A percentile compares a stretch with the other conserved stretches of the same genome.
phyloP scores from a whole-genome alignment of 2,888 invertebrate species.

The Aelia acuminata region DNA sequence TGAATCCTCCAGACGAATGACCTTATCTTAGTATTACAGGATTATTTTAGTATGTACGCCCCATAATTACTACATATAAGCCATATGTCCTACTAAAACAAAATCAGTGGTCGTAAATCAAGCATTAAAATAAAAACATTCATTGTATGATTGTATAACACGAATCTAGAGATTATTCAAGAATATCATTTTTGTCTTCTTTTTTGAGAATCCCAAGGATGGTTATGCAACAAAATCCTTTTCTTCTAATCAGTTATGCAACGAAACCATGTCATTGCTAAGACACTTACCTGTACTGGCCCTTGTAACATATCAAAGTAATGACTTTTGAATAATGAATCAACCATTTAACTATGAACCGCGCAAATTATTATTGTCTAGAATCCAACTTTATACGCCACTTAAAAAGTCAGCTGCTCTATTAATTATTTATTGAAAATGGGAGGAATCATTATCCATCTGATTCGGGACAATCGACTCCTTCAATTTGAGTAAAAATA shows the following conservation, averaged over 20 bases:
- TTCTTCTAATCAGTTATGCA: not conserved
- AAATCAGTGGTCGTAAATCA: too few relatives aligned
- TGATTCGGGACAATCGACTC: not conserved
- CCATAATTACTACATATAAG: too few relatives aligned
- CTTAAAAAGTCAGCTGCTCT: not conserved
- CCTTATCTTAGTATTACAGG: too few relatives aligned
- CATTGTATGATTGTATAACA: not conserved
- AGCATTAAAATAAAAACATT: too few relatives aligned
- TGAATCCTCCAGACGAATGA: too few relatives aligned
- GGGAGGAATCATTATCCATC: not conserved
- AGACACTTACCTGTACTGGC: not conserved
- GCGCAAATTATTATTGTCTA: not conserved
- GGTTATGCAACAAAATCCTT: not conserved
- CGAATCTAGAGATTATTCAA: not conserved
- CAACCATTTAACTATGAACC: not conserved
- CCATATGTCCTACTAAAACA: too few relatives aligned
- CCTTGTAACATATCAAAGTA: not conserved
- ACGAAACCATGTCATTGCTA: not conserved
- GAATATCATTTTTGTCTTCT: not conserved
- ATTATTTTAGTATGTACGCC: too few relatives aligned
- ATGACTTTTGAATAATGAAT: constrained; percentile 16
- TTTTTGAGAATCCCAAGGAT: not conserved
- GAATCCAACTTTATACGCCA: not conserved
- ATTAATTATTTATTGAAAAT: not conserved
- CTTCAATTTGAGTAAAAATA: not conserved